Base-by-base conservation (phyloP, 2,797 vertebrate species). In the Thalassophryne amazonica region DNA sequence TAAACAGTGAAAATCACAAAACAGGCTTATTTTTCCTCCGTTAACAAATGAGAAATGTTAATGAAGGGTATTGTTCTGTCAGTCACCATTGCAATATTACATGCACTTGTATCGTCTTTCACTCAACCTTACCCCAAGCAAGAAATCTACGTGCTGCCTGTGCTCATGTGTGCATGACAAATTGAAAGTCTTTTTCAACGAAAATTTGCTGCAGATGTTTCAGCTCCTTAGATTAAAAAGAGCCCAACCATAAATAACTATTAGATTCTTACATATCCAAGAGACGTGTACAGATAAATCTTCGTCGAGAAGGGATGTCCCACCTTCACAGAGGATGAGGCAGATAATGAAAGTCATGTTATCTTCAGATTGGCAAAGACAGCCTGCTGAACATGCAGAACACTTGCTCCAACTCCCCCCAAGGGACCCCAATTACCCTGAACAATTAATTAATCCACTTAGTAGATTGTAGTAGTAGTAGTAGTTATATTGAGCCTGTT, bases 161-260 rank as follows among this genome's bases (percentile, higher is more conserved):
- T 45, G 49, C 63, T 65, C 60, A 22, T 64, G 67, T 60, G 43
- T 65, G 13, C 27, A 51, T 78, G 71, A 84, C 61, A 84, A 82
- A 86, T 73, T 79, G 61, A 76, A 83, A 76, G 33, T 70, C 68
- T 73, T 64, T 81, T 69, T 77, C 66, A 56, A 60, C 40, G 52
- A 53, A 78, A 77, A 72, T 79, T 62, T 61, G 55, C 53, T 19
- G 31, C 73, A 81, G 72, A 84, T 85, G 74, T 52, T 78, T 68
- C 52, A 7, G 56, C 64, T 82, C 60, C 22, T 60, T 50, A 86
- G 78, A 90, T 86, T 83, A 86, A 86, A 87, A 88, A 81, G 71
- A 82, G 77, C 50, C 77, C 64, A 76, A 85, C 84, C 87, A 86
- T 87, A 85, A 83, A 87, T 85, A 83, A 83, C 82, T 81, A 88